These are phyloP conservation scores for Gobio gobio DNA, from an alignment of 2,113 vertebrate species.

Conservation along the genomic window DNA sequence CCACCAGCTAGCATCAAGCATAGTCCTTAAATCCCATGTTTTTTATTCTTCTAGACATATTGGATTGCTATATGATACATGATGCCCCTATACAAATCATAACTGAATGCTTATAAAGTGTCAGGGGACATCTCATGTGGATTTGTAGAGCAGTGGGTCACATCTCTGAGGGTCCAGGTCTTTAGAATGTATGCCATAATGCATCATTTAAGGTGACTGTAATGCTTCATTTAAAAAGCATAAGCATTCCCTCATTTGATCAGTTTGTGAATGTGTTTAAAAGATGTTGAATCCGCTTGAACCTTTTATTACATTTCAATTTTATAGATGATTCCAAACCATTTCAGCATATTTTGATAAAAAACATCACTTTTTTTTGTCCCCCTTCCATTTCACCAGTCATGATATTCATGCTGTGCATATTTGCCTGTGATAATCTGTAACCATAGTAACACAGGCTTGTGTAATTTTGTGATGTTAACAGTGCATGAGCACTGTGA, in stretches of 20 bases:
- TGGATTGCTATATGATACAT: background rate
- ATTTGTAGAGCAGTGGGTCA: slow-evolving; percentile 27
- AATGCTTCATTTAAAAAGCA: background rate
- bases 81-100: background rate
- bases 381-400: slow-evolving; percentile 33
- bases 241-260: background rate
- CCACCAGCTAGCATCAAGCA: background rate
- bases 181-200: slow-evolving; percentile 18
- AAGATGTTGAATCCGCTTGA: background rate
- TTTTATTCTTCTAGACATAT: background rate
- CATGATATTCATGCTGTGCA: slow-evolving; percentile 50
- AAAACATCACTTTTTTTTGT: slow-evolving; percentile 23
- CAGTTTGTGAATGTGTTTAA: background rate
- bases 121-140: background rate
- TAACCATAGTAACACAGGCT: slow-evolving; percentile 76
- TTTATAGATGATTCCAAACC: background rate
- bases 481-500: slow-evolving; percentile 71
- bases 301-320: background rate
- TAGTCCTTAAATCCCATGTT: background rate
- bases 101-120: background rate
- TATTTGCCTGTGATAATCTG: slow-evolving; percentile 66
- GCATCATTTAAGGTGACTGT: background rate
- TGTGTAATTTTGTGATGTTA: slow-evolving; percentile 64
- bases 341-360: background rate
- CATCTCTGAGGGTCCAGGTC: slow-evolving; percentile 4